Conservation (phyloP, 2,888 invertebrate genomes). For the Leucophenga montana region DNA sequence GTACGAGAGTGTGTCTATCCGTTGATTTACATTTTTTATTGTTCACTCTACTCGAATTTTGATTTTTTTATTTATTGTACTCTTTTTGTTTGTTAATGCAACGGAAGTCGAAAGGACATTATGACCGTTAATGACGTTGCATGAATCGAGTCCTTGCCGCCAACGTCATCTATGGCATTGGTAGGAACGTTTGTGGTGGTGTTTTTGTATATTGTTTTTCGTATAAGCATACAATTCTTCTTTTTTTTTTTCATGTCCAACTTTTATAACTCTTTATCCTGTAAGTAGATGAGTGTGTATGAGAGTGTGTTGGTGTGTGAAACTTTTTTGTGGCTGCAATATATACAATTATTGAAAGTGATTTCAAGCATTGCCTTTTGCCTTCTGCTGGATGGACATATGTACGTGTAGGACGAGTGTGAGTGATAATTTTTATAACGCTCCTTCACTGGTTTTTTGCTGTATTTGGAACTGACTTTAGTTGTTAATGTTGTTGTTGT, state of each 20-base stretch:
- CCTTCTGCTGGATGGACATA: background rate
- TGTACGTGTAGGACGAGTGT: too few species aligned
- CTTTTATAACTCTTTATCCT: slow-evolving; percentile 28
- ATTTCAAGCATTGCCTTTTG: slow-evolving; percentile 47
- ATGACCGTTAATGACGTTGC: slow-evolving; percentile 7
- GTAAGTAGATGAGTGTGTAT: background rate
- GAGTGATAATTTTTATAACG: too few species aligned
- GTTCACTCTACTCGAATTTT: background rate
- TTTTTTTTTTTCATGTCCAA: slow-evolving; percentile 20
- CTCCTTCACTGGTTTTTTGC: background rate
- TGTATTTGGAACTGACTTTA: background rate
- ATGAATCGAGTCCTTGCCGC: background rate
- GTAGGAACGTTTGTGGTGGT: background rate
- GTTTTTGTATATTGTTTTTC: slow-evolving; percentile 20
- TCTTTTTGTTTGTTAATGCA: slow-evolving; percentile 18
- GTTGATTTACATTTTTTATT: slow-evolving; percentile 37
- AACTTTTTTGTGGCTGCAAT: slow-evolving; percentile 32
- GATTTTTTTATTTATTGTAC: background rate
- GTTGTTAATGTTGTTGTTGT: slow-evolving; percentile 7
- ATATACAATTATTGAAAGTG: slow-evolving; percentile 51
- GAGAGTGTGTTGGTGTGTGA: slow-evolving; percentile 6
- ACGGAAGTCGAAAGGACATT: slow-evolving; percentile 31
- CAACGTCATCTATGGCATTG: background rate
- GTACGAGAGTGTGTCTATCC: slow-evolving; percentile 22
- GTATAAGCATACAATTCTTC: slow-evolving; percentile 1